Base-by-base conservation (phyloP, 92 coral and sea anemone genomes). In the Porites cylindrica region DNA sequence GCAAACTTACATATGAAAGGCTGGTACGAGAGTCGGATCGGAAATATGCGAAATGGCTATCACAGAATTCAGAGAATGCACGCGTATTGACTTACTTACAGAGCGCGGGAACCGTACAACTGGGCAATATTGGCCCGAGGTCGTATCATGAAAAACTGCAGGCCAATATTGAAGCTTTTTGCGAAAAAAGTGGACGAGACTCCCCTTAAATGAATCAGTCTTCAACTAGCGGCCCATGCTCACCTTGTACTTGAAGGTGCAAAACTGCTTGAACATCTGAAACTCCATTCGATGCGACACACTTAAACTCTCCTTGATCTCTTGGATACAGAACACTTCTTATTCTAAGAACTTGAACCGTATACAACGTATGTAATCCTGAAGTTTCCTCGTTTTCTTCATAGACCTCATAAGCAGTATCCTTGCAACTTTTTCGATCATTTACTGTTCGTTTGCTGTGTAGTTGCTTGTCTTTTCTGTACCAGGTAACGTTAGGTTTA, bases 241-340 rank as follows among this genome's bases (percentile, higher is more conserved):
- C 77, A 85, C 89, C 89, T 17, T 52, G 67, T 10, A 85, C 77
- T n/a, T 77, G 24, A 18, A 85, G 66, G 75, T 54, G 62, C 16
- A 77, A 5, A 32, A 10, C 32, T 32, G 32, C 20, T 21, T 82
- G 19, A 66, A 59, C 23, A n/a, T 66, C 0, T 10, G 83, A 14
- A 67, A 19, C 12, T 4, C 80, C 89, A 76, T 85, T 85, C 18
- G 67, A 62, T 52, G 89, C 89, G 3, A 58, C 70, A 52, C 89
- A 85, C 13, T 54, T 66, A 50, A 76, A 85, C 73, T 50, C 61
- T 26, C 77, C 89, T 17, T 85, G 83, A 73, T 85, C 89, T 17
- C 89, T 85, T 17, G 89, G 83, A 78, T 76, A 77, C 64, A 53
- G 8, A 8, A 76, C 87, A 73, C 87, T 72, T 51, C 24, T 63